Percentiles rank a stretch among this genome's conserved stretches.
phyloP scores from a whole-genome alignment of 2,797 vertebrate species.

The Micrastur ruficollis region DNA sequence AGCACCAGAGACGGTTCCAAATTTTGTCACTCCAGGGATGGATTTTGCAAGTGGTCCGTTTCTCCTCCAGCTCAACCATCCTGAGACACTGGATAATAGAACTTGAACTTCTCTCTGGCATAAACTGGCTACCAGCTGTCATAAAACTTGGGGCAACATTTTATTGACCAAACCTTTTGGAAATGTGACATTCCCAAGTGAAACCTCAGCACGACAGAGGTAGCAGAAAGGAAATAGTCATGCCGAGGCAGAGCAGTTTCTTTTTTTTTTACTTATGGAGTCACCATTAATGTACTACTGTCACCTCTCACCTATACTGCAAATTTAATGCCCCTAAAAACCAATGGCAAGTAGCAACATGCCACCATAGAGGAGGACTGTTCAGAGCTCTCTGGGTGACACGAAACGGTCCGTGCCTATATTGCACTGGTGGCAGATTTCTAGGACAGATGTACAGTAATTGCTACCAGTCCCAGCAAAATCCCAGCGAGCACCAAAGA shows the following conservation, averaged over 20 bases:
- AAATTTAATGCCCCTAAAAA: background rate
- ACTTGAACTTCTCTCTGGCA: background rate
- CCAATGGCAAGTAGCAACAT: background rate
- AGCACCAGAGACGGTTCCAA: background rate
- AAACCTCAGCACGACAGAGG: background rate
- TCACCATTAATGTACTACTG: fast-evolving
- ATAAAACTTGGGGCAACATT: background rate
- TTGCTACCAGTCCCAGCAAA: background rate
- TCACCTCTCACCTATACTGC: background rate
- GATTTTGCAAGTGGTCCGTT: background rate
- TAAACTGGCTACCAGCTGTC: background rate
- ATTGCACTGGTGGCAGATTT: background rate
- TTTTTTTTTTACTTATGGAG: background rate
- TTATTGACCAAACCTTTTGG: background rate
- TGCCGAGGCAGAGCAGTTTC: background rate
- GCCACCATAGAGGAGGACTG: background rate
- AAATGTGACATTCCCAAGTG: background rate
- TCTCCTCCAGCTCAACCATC: background rate
- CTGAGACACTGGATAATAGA: background rate
- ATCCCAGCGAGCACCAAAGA: background rate
- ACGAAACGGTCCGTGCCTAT: background rate
- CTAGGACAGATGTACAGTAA: background rate
- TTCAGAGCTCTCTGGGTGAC: background rate
- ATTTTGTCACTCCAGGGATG: background rate
- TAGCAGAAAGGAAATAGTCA: background rate